Evolutionary conservation across 2,888 invertebrate genomes (phyloP).

Genomic region (Drosophila mulleri): DNA sequence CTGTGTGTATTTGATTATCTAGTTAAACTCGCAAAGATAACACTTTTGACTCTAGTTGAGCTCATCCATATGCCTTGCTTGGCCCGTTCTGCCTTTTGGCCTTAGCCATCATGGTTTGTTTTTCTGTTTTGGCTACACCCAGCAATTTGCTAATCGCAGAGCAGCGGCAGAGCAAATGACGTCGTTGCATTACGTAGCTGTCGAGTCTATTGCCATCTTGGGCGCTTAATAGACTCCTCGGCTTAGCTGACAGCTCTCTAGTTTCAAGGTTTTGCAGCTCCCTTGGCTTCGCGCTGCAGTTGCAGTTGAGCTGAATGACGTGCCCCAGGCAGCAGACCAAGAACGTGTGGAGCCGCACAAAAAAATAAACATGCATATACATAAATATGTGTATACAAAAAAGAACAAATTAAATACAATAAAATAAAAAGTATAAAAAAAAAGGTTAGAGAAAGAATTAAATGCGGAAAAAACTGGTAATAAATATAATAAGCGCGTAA

Average conservation of each 20-base stretch:
- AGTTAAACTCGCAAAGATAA: constrained; percentile 5
- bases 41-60: not conserved
- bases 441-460: constrained; percentile 45
- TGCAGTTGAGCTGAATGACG: constrained; percentile 45
- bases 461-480: constrained; percentile 72
- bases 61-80: constrained; percentile 3
- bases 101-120: not conserved
- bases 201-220: constrained; percentile 15
- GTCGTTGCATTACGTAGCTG: constrained; percentile 26
- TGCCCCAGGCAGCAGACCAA: constrained; percentile 29
- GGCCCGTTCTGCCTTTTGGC: not conserved
- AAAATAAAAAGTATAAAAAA: constrained; percentile 1
- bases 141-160: constrained; percentile 30
- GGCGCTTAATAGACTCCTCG: constrained; percentile 42
- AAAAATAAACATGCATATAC: not conserved
- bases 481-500: constrained; percentile 81
- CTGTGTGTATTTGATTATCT: not conserved
- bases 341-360: constrained; percentile 6
- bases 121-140: not conserved
- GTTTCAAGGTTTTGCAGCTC: constrained; percentile 26
- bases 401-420: constrained; percentile 22
- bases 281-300: not conserved
- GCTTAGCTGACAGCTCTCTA: constrained; percentile 34
- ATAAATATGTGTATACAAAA: not conserved
- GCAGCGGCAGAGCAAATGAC: constrained; percentile 21